Conservation (phyloP, 2,797 vertebrate species). For the Coregonus sp. region DNA sequence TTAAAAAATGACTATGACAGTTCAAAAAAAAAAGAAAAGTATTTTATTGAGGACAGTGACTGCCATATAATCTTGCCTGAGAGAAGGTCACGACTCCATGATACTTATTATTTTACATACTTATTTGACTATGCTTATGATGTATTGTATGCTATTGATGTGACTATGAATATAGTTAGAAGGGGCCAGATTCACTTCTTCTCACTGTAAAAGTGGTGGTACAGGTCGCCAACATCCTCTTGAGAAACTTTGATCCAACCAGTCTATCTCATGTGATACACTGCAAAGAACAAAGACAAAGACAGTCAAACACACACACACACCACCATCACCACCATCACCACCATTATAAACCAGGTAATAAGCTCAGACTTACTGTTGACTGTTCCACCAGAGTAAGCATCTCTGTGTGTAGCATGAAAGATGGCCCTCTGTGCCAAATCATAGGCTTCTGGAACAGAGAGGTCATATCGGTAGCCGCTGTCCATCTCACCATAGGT, state of each 20-base stretch:
- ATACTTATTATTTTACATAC: too few species aligned
- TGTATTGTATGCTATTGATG: too few species aligned
- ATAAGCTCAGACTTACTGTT: constrained; percentile 73
- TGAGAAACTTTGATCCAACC: constrained; percentile 84
- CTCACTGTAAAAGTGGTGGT: constrained; percentile 56
- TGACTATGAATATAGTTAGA: too few species aligned
- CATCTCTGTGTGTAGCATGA: constrained; percentile 84
- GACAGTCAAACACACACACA: constrained; percentile 27
- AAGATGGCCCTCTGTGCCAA: constrained; percentile 78
- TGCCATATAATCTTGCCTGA: too few species aligned
- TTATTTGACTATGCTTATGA: too few species aligned
- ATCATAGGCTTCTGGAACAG: constrained; percentile 81
- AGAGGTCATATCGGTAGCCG: constrained; percentile 76
- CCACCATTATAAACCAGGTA: too few species aligned
- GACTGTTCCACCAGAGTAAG: constrained; percentile 82
- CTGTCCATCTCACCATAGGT: constrained; percentile 87
- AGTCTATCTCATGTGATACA: constrained; percentile 84
- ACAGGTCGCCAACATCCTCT: constrained; percentile 78
- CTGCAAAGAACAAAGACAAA: constrained; percentile 46
- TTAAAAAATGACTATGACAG: too few species aligned
- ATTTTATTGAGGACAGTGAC: too few species aligned
- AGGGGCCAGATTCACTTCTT: too few species aligned
- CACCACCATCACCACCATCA: background rate
- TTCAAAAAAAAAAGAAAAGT: too few species aligned
- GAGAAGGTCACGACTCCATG: too few species aligned